Base-by-base conservation (phyloP, 2,113 vertebrate species). In the Centropristis striata region DNA sequence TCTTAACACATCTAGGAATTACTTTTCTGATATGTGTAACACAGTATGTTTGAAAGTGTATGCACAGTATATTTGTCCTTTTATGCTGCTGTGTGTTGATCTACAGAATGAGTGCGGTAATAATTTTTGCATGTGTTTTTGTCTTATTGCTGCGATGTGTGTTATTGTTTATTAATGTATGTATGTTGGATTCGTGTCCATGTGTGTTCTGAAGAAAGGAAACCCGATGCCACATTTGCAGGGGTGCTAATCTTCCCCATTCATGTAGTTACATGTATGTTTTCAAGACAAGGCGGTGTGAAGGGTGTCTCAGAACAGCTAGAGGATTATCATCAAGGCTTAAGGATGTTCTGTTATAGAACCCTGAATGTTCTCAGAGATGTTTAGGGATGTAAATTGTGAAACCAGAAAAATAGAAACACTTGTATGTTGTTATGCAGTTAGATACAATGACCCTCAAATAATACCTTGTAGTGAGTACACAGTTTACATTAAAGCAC, bases 191-290 rank as follows among this genome's bases (percentile, higher is more conserved):
- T 41, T 18, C 15, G 57, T 16, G 49, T 64, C 36, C 57, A 14
- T 59, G 41, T 27, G 54, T 73, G 21, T 37, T n/a, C 25, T 9
- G 5, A 14, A 8, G 47, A 8, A 36, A 12, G 41, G 81, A 86
- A 91, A 90, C 79, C 55, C 3, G 78, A 92, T 86, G 80, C 0
- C 28, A 21, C 55, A 70, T 80, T 69, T 84, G 47, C 36, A 27
- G 75, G 0, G 32, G 79, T n/a, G 50, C 50, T 83, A 73, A 78
- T 86, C 83, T 51, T 28, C 50, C 10, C 16, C 28, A 13, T 63
- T 71, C 32, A 27, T 74, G 68, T 25, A 9, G 63, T 55, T 42
- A 15, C 59, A 54, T 75, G 72, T 70, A 7, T 68, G 72, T 72
- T 46, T 20, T 9, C 11, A 23, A 32, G 60, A 54, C 23, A 1